phyloP scores from a whole-genome alignment of 1,140 invertebrate genomes.

The Linepithema humile region DNA sequence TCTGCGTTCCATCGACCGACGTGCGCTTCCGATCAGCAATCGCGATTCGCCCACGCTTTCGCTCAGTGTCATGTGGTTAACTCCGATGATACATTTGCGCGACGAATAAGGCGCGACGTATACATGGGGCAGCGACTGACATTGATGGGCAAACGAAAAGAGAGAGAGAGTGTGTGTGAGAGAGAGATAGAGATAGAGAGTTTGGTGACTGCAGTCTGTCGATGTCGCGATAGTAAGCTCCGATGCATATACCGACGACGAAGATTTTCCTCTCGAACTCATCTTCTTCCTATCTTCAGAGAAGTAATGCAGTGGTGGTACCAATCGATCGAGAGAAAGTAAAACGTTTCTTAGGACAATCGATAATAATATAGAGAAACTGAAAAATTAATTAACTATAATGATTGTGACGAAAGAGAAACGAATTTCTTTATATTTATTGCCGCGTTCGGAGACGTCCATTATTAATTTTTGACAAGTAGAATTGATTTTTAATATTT shows the following conservation, averaged over 20 bases:
- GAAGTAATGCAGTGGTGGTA: slow-evolving; percentile 7
- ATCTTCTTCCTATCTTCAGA: slow-evolving; percentile 39
- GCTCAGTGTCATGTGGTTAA: slow-evolving; percentile 28
- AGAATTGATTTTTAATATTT: background rate
- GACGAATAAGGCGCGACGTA: slow-evolving; percentile 14
- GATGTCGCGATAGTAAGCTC: slow-evolving; percentile 55
- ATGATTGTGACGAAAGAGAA: background rate
- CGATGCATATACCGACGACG: slow-evolving; percentile 5
- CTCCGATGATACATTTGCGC: slow-evolving; percentile 43
- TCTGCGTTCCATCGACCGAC: slow-evolving; percentile 35
- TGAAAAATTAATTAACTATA: background rate
- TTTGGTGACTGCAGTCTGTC: background rate
- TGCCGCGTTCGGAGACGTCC: background rate
- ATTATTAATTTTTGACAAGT: too few species aligned
- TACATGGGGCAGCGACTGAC: slow-evolving; percentile 22
- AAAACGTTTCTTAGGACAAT: slow-evolving; percentile 32
- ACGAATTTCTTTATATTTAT: background rate
- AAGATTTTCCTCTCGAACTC: slow-evolving; percentile 34
- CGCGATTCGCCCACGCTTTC: slow-evolving; percentile 53
- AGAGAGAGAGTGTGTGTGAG: background rate
- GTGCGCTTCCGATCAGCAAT: slow-evolving; percentile 49
- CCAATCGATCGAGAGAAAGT: slow-evolving; percentile 29
- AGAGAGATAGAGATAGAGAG: background rate
- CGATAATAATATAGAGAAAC: background rate
- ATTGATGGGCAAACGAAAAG: slow-evolving; percentile 14